These are phyloP conservation scores for Propithecus deckenii DNA, from an alignment of 2,797 vertebrate genomes.

Conservation along the genomic window DNA sequence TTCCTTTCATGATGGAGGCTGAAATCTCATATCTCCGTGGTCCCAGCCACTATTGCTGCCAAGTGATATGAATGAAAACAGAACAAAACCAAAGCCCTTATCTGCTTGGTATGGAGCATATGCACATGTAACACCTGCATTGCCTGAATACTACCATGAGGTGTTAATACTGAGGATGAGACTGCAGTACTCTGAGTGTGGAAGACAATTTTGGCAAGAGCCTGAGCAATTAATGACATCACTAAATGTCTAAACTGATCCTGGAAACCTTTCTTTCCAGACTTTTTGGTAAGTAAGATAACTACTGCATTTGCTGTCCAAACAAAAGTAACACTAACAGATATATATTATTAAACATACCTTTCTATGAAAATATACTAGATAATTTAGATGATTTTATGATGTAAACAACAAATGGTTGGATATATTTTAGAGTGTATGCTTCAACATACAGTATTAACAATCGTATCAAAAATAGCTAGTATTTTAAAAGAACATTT, in stretches of 20 bases:
- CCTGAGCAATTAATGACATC: neutral
- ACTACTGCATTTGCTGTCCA: neutral
- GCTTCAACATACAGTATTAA: neutral
- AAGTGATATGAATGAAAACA: neutral
- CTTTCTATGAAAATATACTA: neutral
- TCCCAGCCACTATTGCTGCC: neutral
- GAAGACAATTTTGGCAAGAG: neutral
- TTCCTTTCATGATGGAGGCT: neutral
- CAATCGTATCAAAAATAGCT: neutral
- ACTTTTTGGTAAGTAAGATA: neutral
- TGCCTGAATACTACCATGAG: neutral
- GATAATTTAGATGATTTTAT: neutral
- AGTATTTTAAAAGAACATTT: neutral
- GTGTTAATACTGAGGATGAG: neutral
- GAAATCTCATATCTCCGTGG: neutral
- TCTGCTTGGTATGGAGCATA: neutral
- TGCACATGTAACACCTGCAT: neutral
- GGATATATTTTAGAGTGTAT: neutral
- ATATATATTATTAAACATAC: neutral
- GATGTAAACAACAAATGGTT: neutral
- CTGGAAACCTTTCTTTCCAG: neutral
- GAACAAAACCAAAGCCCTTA: neutral
- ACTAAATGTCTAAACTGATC: neutral
- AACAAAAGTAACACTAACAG: neutral
- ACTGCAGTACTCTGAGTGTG: neutral